phyloP scores from a whole-genome alignment of 1,140 invertebrate genomes.

The Portunus trituberculatus region DNA sequence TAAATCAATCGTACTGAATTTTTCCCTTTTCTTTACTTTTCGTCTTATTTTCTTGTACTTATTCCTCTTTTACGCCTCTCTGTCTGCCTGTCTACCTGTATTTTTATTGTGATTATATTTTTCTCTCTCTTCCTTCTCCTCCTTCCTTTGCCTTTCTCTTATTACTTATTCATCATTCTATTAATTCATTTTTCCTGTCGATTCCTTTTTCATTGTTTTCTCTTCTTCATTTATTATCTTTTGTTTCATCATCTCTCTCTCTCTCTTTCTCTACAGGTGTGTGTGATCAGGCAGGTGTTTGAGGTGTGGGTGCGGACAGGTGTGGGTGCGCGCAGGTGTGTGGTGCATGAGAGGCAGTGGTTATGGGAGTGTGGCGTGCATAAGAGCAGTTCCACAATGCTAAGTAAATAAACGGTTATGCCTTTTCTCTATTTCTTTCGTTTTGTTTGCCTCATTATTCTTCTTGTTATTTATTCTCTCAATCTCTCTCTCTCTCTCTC shows the following conservation, averaged over 20 bases:
- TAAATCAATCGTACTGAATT: no score
- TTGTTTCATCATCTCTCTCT: no score
- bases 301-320: no score
- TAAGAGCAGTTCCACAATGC: no score
- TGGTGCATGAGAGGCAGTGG: no score
- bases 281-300: no score
- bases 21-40: neutral
- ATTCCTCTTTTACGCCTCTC: neutral
- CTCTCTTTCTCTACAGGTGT: no score
- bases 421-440: neutral
- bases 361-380: no score
- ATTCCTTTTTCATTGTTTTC: no score
- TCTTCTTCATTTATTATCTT: no score
- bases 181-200: neutral
- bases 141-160: neutral
- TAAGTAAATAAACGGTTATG: neutral
- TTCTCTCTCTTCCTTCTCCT: neutral
- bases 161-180: neutral
- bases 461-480: neutral
- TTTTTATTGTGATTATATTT: neutral
- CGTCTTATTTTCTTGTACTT: neutral
- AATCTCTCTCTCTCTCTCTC: no score
- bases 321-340: no score
- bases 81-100: neutral
- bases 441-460: neutral